Percentiles rank a stretch among this genome's conserved stretches.
These are phyloP conservation scores for Pheosia gnoma DNA, from an alignment of 2,888 invertebrate species.

Conservation along the genomic window DNA sequence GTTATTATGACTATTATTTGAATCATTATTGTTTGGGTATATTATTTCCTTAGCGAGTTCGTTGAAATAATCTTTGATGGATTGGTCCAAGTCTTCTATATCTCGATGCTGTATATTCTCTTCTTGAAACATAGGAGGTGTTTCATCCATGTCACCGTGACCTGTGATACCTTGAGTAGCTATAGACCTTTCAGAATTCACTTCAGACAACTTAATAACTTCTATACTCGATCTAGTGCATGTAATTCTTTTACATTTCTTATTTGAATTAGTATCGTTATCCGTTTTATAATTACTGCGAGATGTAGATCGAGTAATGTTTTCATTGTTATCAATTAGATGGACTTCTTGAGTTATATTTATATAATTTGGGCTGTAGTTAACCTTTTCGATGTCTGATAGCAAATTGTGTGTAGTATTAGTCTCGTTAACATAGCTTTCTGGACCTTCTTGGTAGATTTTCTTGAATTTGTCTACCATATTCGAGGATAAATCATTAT, in stretches of 20 bases:
- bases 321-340: constrained; percentile 16
- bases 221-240: constrained; percentile 3
- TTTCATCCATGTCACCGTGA: constrained; percentile 61
- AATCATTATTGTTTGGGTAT: constrained; percentile 13
- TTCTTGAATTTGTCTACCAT: constrained; percentile 58
- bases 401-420: constrained; percentile 60
- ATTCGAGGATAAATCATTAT: constrained; percentile 47
- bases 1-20: constrained; percentile 10
- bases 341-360: constrained; percentile 40
- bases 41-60: constrained; percentile 49
- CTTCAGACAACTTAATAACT: constrained; percentile 17
- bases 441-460: constrained; percentile 46
- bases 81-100: constrained; percentile 47
- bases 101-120: constrained; percentile 50
- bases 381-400: constrained; percentile 48
- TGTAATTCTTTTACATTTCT: constrained; percentile 3
- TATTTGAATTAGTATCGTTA: constrained; percentile 14
- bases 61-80: constrained; percentile 52
- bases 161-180: constrained; percentile 62
- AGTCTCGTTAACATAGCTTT: constrained; percentile 42
- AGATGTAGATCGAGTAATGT: not conserved
- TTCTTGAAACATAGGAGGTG: constrained; percentile 52
- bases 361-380: constrained; percentile 35
- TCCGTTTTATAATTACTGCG: not conserved
- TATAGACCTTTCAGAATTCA: constrained; percentile 53